Evolutionary conservation across 2,113 vertebrate genomes (phyloP).

Genomic region (Macroglossus sobrinus): DNA sequence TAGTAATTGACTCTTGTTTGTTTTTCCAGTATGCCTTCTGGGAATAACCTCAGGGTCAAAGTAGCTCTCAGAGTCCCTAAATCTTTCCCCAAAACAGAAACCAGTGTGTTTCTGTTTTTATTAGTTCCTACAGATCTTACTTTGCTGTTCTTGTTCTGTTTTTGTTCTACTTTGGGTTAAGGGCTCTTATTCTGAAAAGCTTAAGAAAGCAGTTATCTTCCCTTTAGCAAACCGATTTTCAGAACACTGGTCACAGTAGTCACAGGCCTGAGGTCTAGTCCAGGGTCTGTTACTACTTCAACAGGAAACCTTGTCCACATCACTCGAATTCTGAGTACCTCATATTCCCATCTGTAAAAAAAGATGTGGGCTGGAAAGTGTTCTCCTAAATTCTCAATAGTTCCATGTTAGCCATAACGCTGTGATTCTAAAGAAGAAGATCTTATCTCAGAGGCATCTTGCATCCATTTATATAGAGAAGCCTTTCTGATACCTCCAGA

Average conservation of each 20-base stretch:
- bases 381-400: slow-evolving; percentile 12
- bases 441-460: background rate
- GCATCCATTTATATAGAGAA: slow-evolving; percentile 14
- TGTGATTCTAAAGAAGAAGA: slow-evolving; percentile 17
- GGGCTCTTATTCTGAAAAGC: slow-evolving; percentile 28
- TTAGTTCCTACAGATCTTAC: slow-evolving; percentile 27
- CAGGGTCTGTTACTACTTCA: background rate
- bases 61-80: slow-evolving; percentile 43
- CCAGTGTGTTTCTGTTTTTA: slow-evolving; percentile 32
- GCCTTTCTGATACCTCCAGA: background rate
- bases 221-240: slow-evolving; percentile 11
- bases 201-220: slow-evolving; percentile 3
- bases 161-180: slow-evolving; percentile 11
- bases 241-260: background rate
- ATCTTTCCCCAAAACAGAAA: slow-evolving; percentile 42
- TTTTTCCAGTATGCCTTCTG: slow-evolving; percentile 37
- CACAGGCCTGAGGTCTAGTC: background rate
- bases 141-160: background rate
- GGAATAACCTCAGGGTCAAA: slow-evolving; percentile 55
- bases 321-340: background rate
- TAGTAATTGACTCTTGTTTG: slow-evolving; percentile 65
- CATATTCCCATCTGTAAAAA: slow-evolving; percentile 7
- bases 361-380: background rate
- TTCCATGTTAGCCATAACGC: background rate
- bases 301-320: slow-evolving; percentile 9